Percentiles rank a stretch among this genome's conserved stretches.
phyloP scores from a whole-genome alignment of 1,140 invertebrate species.

The Araneus ventricosus region DNA sequence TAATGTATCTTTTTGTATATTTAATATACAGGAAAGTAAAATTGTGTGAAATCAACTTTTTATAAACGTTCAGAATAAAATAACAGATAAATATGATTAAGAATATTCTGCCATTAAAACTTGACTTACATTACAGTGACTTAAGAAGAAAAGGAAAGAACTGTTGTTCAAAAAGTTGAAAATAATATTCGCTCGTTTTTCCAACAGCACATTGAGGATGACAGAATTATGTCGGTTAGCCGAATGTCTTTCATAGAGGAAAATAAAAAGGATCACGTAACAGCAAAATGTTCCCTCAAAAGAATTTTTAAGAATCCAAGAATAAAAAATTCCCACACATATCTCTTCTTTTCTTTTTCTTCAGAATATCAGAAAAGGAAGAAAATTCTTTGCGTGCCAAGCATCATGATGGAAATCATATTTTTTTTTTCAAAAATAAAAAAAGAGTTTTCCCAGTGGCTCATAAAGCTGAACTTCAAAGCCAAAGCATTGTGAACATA shows the following conservation, averaged over 20 bases:
- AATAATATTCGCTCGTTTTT: background rate
- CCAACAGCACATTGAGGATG: background rate
- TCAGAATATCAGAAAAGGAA: background rate
- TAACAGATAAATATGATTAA: too few species aligned
- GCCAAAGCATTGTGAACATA: background rate
- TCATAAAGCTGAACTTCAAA: background rate
- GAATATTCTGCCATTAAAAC: too few species aligned
- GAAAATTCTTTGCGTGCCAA: background rate
- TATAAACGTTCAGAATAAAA: too few species aligned
- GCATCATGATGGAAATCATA: background rate
- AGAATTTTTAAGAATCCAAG: background rate
- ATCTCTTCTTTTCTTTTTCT: background rate
- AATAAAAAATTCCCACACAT: background rate
- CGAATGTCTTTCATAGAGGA: background rate
- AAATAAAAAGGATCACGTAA: background rate
- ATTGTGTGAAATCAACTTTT: too few species aligned
- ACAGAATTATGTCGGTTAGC: background rate
- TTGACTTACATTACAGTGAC: too few species aligned
- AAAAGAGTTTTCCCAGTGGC: background rate
- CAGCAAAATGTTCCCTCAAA: background rate
- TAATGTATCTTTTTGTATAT: too few species aligned
- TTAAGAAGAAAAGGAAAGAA: too few species aligned
- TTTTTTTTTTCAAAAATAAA: background rate
- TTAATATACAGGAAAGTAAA: too few species aligned
- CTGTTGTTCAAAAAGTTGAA: too few species aligned